Base-by-base conservation (phyloP, 2,888 invertebrate species). In the Hirudinaria manillensis region DNA sequence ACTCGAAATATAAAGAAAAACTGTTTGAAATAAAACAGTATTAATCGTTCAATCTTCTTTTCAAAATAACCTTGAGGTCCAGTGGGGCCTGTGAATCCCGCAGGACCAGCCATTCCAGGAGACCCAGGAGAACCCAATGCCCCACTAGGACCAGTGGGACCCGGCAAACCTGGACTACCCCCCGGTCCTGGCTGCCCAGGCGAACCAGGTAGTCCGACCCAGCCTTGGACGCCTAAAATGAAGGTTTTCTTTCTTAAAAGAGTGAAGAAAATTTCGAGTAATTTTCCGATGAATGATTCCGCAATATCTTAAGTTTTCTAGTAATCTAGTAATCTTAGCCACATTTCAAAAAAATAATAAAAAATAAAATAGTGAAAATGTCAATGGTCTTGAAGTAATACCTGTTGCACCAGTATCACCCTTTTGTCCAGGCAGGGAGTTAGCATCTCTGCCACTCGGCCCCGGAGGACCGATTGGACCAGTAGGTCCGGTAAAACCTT, bases 401-500 rank as follows among this genome's bases (percentile, higher is more conserved):
- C 75, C 75, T 45, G 53, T 75, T 29, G 38, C 29, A 68, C 75
- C 75, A 29, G 75, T 75, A n/a, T 32, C 45, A 34, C 75, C 75
- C 45, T 53, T 32, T 16, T 51, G 68, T 34, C 75, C 75, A 70
- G 51, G 65, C 7, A 19, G 16, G n/a, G 68, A 68, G 7, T 36
- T 29, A 29, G 16, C 68, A 68, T 68, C 68, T 68, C 68, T 68
- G 0, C 75, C 75, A 19, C 38, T 55, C 32, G 19, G 21, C 53
- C 75, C 75, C 27, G 75, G 29, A 10, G 75, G 45, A 51, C 75
- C 75, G 6, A 34, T 27, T 34, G 38, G 45, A 66, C 76, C 76
- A 7, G 4, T 32, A 27, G 38, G 36, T 72, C 75, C 75, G 21
- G 45, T 65, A 10, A 27, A 7, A 13, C 75, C 75, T 34, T 32